phyloP scores from a whole-genome alignment of 2,888 invertebrate genomes.

The Eudasyphora cyanicolor region DNA sequence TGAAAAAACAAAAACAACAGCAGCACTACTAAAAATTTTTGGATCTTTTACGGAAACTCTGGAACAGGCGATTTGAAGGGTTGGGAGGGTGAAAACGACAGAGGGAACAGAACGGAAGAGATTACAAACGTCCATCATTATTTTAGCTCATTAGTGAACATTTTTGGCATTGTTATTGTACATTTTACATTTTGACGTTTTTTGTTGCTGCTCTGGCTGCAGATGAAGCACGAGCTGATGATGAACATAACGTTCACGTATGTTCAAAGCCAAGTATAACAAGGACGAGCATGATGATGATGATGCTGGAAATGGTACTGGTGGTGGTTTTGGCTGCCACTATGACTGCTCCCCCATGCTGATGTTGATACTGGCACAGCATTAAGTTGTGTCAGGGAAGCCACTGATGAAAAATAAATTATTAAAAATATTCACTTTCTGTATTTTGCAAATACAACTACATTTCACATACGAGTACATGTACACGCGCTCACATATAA shows the following conservation, averaged over 20 bases:
- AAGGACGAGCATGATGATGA: neutral
- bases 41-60: neutral
- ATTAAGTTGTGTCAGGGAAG: constrained; percentile 60
- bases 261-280: neutral
- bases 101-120: constrained; percentile 13
- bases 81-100: neutral
- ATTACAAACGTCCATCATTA: constrained; percentile 60
- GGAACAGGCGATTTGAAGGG: neutral
- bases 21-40: neutral
- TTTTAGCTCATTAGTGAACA: constrained; percentile 58
- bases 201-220: too few species aligned
- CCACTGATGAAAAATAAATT: constrained; percentile 65
- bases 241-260: constrained; percentile 9
- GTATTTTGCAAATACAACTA: neutral
- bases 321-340: too few species aligned
- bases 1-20: constrained; percentile 7
- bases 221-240: too few species aligned
- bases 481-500: too few species aligned
- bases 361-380: constrained; percentile 47
- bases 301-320: neutral
- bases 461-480: too few species aligned
- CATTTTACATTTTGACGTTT: too few species aligned
- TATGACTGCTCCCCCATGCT: constrained; percentile 31
- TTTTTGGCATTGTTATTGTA: constrained; percentile 37
- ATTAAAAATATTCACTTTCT: constrained; percentile 52